Conservation (phyloP, 2,113 vertebrate species). For the Tachysurus fulvidraco region DNA sequence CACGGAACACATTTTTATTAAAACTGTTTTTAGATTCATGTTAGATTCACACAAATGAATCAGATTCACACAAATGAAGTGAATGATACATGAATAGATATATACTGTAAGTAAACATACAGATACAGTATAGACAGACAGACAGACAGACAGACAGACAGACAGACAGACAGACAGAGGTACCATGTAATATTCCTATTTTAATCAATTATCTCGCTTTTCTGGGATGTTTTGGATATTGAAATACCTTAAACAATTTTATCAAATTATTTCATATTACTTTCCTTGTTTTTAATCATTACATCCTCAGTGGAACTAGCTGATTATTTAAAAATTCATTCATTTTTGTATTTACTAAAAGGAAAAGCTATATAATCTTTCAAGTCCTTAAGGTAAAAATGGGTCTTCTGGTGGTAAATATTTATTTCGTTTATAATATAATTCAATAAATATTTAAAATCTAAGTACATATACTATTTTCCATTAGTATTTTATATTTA, state of each 20-base stretch:
- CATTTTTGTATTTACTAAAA: not conserved
- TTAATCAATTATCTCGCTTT: too few relatives aligned
- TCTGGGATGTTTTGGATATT: too few relatives aligned
- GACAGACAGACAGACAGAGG: not conserved
- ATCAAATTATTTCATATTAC: too few relatives aligned
- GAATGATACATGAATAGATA: not conserved
- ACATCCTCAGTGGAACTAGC: not conserved
- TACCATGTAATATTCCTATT: too few relatives aligned
- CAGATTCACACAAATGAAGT: not conserved
- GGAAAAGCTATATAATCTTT: not conserved
- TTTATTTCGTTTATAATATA: not conserved
- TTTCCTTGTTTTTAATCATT: too few relatives aligned
- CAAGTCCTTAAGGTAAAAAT: not conserved
- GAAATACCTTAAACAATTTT: too few relatives aligned
- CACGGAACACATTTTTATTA: not conserved
- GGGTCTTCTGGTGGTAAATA: too few relatives aligned
- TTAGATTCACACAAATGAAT: too few relatives aligned
- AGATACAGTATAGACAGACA: not conserved
- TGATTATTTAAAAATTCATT: too few relatives aligned
- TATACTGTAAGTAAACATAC: too few relatives aligned
- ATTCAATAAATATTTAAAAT: too few relatives aligned
- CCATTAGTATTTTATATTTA: not conserved
- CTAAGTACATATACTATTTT: not conserved
- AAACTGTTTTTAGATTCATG: not conserved
- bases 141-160: not conserved